phyloP scores from a whole-genome alignment of 1,140 invertebrate genomes.

The Pseudobourletiella spinata region DNA sequence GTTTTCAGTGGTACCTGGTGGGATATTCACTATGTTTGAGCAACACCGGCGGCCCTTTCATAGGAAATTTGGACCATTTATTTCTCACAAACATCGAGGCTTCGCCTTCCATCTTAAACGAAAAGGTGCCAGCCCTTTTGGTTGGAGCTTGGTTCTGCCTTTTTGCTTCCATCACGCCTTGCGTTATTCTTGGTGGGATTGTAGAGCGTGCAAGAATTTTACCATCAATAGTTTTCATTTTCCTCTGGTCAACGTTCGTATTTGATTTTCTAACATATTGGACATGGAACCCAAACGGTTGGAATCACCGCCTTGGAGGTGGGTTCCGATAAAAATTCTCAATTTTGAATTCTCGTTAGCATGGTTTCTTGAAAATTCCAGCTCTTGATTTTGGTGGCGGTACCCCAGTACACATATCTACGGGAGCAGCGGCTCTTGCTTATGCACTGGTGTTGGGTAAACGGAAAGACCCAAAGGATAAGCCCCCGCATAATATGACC shows the following conservation, averaged over 20 bases:
- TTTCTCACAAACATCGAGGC: slow-evolving; percentile 23
- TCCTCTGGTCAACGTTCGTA: slow-evolving; percentile 15
- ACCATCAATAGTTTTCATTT: too few relatives aligned
- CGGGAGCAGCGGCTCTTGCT: slow-evolving; percentile 27
- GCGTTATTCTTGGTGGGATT: slow-evolving; percentile 29
- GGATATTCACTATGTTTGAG: slow-evolving; percentile 30
- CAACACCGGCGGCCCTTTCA: slow-evolving; percentile 23
- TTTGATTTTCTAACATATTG: slow-evolving; percentile 22
- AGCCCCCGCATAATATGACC: slow-evolving; percentile 32
- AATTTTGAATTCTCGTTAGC: not conserved
- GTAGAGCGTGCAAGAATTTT: slow-evolving; percentile 22
- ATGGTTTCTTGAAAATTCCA: too few relatives aligned
- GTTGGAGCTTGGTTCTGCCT: slow-evolving; percentile 34
- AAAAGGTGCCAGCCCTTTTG: slow-evolving; percentile 21
- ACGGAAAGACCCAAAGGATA: slow-evolving; percentile 20
- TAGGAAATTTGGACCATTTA: slow-evolving; percentile 26
- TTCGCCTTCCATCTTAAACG: slow-evolving; percentile 8
- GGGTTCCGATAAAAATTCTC: not conserved
- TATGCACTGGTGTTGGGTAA: slow-evolving; percentile 28
- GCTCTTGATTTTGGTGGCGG: slow-evolving; percentile 23
- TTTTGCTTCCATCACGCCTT: slow-evolving; percentile 30
- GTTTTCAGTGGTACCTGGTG: slow-evolving; percentile 33
- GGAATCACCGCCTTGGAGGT: slow-evolving; percentile 9
- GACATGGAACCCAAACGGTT: slow-evolving; percentile 22
- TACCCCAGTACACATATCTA: slow-evolving; percentile 30